These are phyloP conservation scores for Apamea anceps DNA, from an alignment of 2,888 invertebrate species.

Conservation along the genomic window DNA sequence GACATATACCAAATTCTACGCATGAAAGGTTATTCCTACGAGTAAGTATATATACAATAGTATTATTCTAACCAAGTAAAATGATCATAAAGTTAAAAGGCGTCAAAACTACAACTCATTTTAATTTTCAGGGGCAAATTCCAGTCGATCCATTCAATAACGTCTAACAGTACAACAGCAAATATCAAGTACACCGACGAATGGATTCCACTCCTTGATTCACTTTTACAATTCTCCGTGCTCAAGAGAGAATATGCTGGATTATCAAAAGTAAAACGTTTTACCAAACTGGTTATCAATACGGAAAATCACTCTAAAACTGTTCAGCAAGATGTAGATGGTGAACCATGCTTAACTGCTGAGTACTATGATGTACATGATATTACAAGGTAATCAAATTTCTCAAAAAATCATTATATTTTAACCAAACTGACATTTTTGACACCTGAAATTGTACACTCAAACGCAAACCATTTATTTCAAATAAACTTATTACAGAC, in stretches of 20 bases:
- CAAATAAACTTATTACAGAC: neutral
- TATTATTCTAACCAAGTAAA: too few relatives aligned
- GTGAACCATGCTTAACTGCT: slow-evolving; percentile 27
- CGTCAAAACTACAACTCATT: neutral
- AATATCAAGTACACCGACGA: slow-evolving; percentile 77
- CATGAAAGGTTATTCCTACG: slow-evolving; percentile 50
- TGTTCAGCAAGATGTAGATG: slow-evolving; percentile 10
- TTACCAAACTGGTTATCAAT: slow-evolving; percentile 21
- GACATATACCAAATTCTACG: slow-evolving; percentile 46
- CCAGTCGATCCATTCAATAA: slow-evolving; percentile 45
- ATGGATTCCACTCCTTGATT: slow-evolving; percentile 61
- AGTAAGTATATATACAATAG: slow-evolving; percentile 28
- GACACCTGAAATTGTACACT: too few relatives aligned
- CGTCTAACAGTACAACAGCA: slow-evolving; percentile 90
- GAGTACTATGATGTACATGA: slow-evolving; percentile 32
- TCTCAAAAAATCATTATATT: neutral
- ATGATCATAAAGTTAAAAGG: neutral
- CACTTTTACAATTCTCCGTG: slow-evolving; percentile 64
- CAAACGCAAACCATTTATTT: neutral
- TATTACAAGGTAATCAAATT: slow-evolving; percentile 20
- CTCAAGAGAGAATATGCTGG: slow-evolving; percentile 51
- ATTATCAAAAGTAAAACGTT: slow-evolving; percentile 37
- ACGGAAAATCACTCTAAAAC: slow-evolving; percentile 5
- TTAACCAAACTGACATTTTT: neutral
- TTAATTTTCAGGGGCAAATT: slow-evolving; percentile 42